These are phyloP conservation scores for Protaetia brevitarsis DNA, from an alignment of 1,140 invertebrate species.

Conservation along the genomic window DNA sequence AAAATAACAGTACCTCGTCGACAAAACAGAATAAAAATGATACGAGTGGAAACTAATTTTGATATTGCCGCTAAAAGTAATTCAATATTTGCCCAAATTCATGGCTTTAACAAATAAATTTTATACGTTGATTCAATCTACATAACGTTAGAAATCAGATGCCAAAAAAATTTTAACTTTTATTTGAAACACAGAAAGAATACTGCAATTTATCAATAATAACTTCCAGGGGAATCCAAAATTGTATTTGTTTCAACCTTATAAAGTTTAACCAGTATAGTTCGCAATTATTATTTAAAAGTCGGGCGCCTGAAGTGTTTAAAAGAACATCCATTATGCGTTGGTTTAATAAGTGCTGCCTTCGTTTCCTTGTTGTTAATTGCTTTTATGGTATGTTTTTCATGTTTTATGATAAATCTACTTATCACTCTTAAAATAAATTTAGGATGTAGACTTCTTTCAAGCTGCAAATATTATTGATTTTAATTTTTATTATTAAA, in stretches of 20 bases:
- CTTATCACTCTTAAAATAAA: neutral
- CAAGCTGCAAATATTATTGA: neutral
- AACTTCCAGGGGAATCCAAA: neutral
- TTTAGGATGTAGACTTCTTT: neutral
- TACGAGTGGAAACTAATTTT: neutral
- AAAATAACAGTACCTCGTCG: neutral
- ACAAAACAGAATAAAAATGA: slow-evolving; percentile 12
- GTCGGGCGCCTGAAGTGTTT: neutral
- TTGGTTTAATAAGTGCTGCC: neutral
- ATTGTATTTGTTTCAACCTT: neutral
- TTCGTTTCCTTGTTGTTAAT: neutral
- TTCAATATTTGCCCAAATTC: neutral
- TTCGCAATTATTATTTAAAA: slow-evolving; percentile 12
- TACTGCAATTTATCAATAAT: neutral
- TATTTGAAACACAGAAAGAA: neutral
- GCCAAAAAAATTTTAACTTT: neutral
- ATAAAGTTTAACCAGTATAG: neutral
- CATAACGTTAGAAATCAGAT: neutral
- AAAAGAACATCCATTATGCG: neutral
- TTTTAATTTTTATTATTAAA: neutral
- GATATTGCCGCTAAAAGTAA: neutral
- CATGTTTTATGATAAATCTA: neutral
- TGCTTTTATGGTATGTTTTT: neutral
- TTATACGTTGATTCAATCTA: neutral
- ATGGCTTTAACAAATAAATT: neutral